phyloP scores from a whole-genome alignment of 2,797 vertebrate species.

The Myotis pilosus region DNA sequence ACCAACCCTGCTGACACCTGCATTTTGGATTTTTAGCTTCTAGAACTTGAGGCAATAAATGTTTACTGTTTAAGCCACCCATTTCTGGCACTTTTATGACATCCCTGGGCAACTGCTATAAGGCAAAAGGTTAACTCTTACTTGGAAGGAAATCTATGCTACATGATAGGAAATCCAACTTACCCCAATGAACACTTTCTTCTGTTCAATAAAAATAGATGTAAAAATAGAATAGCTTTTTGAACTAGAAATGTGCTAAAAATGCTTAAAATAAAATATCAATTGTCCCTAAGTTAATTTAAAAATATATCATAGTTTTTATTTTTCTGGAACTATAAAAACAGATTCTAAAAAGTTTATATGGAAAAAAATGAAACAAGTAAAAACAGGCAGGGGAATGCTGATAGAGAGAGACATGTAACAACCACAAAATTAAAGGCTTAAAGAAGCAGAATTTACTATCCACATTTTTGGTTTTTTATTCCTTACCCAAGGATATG shows the following conservation, averaged over 20 bases:
- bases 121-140: background rate
- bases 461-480: background rate
- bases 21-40: background rate
- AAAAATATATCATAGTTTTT: background rate
- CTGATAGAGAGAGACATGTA: background rate
- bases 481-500: background rate
- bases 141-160: background rate
- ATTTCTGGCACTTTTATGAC: background rate
- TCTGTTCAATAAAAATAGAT: background rate
- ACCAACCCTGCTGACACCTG: background rate
- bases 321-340: background rate
- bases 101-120: background rate
- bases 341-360: background rate
- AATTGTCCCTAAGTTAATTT: background rate
- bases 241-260: background rate
- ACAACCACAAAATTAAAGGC: background rate
- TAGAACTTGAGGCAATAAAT: background rate
- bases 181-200: background rate
- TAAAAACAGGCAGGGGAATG: background rate
- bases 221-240: background rate
- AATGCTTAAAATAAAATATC: background rate
- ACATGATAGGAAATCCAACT: background rate
- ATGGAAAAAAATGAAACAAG: background rate
- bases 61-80: background rate
- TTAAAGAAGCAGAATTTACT: background rate